Evolutionary conservation across 2,888 invertebrate genomes (phyloP), one percentile per base, ranked within the genome.

Genomic region (Cataglyphis livida): DNA sequence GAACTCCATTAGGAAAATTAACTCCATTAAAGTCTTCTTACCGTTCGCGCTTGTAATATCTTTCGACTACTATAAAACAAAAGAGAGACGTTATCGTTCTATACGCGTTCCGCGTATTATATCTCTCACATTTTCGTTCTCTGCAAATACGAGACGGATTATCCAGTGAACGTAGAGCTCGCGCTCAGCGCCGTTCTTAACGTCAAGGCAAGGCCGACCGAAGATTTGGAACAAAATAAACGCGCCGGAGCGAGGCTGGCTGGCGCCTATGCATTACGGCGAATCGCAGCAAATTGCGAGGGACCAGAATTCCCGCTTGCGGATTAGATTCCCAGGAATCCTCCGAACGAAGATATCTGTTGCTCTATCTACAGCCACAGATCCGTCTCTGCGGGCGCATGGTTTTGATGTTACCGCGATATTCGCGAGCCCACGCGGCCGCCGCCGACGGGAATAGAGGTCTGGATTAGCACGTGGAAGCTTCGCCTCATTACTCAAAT

Each of bases 401-500:
- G 79, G 85, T 88, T 87, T 85, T 88, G 88, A 88, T 88, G 82
- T 87, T 87, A 84, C 88, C 82, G 81, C 83, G 87, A 82, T 88
- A 85, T 76, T 89, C 81, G 85, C 75, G 73, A 81, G 74, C 66
- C 82, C 83, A 59, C 79, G 68, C 81, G 75, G 75, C 81, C 66
- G 57, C 54, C 54, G 35, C 76, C 76, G 66, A 48, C 76, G 81
- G 44, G 51, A 61, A 44, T 48, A 59, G 51, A 51, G 78, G 74
- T 87, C 81, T 85, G 83, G 89, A 91, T 92, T 92, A 91, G 85
- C 86, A 84, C 87, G 82, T 75, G 75, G 86, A 85, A 87, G 87
- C 85, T 88, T 84, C 68, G 88, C 71, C 91, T 90, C 91, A 89
- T 92, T 92, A 91, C 87, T 82, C 87, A 85, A 89, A 89, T 90